phyloP scores from a whole-genome alignment of 1,140 invertebrate genomes.

The Popillia japonica region DNA sequence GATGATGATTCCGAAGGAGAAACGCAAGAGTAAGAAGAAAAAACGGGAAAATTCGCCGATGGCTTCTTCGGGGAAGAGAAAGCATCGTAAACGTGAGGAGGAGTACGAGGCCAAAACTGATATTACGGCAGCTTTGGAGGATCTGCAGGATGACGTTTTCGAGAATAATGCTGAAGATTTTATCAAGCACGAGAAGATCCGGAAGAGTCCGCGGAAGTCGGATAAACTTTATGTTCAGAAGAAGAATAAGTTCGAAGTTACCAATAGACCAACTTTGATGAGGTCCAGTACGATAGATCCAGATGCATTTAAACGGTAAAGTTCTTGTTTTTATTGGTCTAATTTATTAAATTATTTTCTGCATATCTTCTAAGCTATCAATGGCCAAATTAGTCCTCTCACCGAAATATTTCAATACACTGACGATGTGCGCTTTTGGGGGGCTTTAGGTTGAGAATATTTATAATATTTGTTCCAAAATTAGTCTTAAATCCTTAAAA shows the following conservation, averaged over 20 bases:
- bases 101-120: slow-evolving; percentile 56
- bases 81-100: slow-evolving; percentile 57
- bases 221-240: slow-evolving; percentile 59
- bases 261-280: slow-evolving; percentile 13
- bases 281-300: slow-evolving; percentile 23
- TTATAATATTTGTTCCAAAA: too few species aligned
- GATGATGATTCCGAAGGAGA: slow-evolving; percentile 60
- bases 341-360: too few species aligned
- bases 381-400: too few species aligned
- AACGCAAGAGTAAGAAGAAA: slow-evolving; percentile 58
- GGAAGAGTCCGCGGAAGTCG: slow-evolving; percentile 53
- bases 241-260: slow-evolving; percentile 56
- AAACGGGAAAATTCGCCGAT: slow-evolving; percentile 55
- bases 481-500: too few species aligned
- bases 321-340: background rate
- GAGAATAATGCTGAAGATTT: slow-evolving; percentile 55
- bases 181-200: slow-evolving; percentile 51
- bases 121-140: slow-evolving; percentile 57
- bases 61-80: slow-evolving; percentile 49
- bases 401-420: too few species aligned
- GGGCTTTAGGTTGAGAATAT: too few species aligned
- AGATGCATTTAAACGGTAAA: slow-evolving; percentile 8
- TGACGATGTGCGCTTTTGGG: too few species aligned
- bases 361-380: too few species aligned
- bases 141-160: slow-evolving; percentile 60